These are phyloP conservation scores for Indicator maculatus DNA, from an alignment of 2,113 vertebrate species.

Conservation along the genomic window DNA sequence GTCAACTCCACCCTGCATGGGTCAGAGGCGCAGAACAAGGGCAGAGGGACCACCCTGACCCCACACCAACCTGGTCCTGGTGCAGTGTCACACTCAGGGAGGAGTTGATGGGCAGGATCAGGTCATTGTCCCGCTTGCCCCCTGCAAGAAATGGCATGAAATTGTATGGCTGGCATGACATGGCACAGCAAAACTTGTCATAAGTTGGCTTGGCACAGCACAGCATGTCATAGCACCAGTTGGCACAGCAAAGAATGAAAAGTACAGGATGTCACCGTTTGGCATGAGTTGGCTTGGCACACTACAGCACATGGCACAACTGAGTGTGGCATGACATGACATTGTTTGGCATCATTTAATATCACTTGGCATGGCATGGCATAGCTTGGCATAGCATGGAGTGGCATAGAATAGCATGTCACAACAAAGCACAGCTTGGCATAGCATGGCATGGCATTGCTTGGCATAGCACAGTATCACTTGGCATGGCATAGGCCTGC, in stretches of 20 bases:
- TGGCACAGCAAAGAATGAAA: background rate
- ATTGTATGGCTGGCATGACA: background rate
- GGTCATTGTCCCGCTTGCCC: slow-evolving; percentile 92
- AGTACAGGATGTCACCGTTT: too few species aligned
- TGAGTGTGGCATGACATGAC: background rate
- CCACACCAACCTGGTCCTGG: slow-evolving; percentile 88
- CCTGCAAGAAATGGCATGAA: slow-evolving; percentile 72
- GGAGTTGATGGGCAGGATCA: slow-evolving; percentile 95
- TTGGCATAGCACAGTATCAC: rapidly evolving
- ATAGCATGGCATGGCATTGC: background rate
- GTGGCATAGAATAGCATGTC: too few species aligned
- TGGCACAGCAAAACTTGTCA: background rate
- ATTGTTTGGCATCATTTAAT: background rate
- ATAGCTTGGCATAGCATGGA: background rate
- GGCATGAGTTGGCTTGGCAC: background rate
- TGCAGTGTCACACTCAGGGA: slow-evolving; percentile 93
- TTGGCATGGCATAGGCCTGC: rapidly evolving
- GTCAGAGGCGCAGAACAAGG: background rate
- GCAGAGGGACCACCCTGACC: background rate
- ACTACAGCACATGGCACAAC: too few species aligned
- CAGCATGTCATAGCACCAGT: too few species aligned
- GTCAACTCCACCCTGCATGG: rapidly evolving
- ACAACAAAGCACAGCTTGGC: background rate
- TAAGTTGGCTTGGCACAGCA: background rate
- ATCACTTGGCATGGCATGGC: too few species aligned